A percentile compares a stretch with the other conserved stretches of the same genome.
Conservation (phyloP, 2,888 invertebrate genomes). For the Eristalinus aeneus region DNA sequence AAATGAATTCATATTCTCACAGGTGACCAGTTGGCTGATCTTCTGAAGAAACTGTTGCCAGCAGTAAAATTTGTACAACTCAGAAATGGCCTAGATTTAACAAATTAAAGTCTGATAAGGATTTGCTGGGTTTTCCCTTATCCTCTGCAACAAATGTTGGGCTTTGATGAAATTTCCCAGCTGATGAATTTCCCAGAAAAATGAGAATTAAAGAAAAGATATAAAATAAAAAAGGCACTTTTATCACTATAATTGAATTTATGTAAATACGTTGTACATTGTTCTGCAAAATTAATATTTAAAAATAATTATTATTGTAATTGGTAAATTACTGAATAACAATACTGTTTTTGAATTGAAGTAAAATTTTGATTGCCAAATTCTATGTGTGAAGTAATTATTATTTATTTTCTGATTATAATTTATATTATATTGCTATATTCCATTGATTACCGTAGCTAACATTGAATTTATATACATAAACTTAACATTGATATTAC, state of each 20-base stretch:
- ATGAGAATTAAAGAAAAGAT: too few species aligned
- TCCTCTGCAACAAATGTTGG: too few species aligned
- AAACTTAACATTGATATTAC: too few species aligned
- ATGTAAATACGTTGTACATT: neutral
- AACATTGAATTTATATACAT: too few species aligned
- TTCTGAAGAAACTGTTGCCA: conserved; percentile 52
- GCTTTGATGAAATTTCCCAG: too few species aligned
- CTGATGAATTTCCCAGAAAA: too few species aligned
- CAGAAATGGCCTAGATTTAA: neutral
- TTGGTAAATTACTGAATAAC: neutral
- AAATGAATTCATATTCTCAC: conserved; percentile 38
- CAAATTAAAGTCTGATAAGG: conserved; percentile 9
- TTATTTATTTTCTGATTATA: neutral
- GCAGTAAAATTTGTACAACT: conserved; percentile 36
- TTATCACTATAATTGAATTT: neutral
- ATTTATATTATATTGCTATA: neutral
- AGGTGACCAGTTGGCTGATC: conserved; percentile 58
- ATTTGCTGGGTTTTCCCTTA: neutral
- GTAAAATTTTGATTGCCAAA: neutral
- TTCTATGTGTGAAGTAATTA: neutral
- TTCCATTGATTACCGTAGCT: neutral
- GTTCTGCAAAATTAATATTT: neutral
- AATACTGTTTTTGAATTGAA: neutral
- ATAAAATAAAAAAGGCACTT: neutral
- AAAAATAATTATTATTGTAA: neutral